Conservation (phyloP, 2,113 vertebrate genomes). For the Laterallus jamaicensis region DNA sequence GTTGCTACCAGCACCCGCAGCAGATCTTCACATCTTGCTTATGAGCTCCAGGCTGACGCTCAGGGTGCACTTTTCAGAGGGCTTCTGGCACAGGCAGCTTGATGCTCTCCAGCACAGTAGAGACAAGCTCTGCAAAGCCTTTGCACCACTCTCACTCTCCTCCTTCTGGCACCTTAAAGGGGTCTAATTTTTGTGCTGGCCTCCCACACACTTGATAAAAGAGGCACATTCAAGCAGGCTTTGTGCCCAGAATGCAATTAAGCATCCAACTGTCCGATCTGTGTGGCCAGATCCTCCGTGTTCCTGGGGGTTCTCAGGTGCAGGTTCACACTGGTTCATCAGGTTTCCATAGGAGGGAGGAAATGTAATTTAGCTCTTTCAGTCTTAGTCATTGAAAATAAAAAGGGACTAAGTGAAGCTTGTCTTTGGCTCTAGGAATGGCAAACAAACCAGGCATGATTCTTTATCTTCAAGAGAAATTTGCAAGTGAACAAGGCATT, state of each 20-base stretch:
- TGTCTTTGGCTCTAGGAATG: slow-evolving; percentile 43
- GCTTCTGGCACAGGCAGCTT: background rate
- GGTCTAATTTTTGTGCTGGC: slow-evolving; percentile 33
- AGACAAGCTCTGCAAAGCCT: background rate
- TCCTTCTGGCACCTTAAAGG: slow-evolving; percentile 30
- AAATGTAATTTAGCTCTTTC: slow-evolving; percentile 64
- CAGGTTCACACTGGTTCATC: slow-evolving; percentile 63
- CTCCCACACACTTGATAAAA: slow-evolving; percentile 44
- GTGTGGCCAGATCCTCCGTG: slow-evolving; percentile 3
- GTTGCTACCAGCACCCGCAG: background rate
- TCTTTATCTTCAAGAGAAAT: slow-evolving; percentile 61
- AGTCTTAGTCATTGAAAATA: slow-evolving; percentile 52
- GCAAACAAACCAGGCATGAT: slow-evolving; percentile 47
- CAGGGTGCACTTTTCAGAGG: background rate
- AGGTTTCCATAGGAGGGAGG: slow-evolving; percentile 38
- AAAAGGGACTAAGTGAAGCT: slow-evolving; percentile 48
- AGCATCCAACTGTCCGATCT: slow-evolving; percentile 53
- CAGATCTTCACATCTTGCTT: background rate
- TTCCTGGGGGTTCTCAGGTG: slow-evolving; percentile 55
- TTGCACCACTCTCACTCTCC: background rate
- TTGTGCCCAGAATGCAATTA: slow-evolving; percentile 41
- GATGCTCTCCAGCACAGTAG: background rate
- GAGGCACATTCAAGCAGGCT: slow-evolving; percentile 31
- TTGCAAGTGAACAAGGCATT: slow-evolving; percentile 59
- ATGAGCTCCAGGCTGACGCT: background rate